phyloP scores from a whole-genome alignment of 2,113 vertebrate species.

The Myodes glareolus region DNA sequence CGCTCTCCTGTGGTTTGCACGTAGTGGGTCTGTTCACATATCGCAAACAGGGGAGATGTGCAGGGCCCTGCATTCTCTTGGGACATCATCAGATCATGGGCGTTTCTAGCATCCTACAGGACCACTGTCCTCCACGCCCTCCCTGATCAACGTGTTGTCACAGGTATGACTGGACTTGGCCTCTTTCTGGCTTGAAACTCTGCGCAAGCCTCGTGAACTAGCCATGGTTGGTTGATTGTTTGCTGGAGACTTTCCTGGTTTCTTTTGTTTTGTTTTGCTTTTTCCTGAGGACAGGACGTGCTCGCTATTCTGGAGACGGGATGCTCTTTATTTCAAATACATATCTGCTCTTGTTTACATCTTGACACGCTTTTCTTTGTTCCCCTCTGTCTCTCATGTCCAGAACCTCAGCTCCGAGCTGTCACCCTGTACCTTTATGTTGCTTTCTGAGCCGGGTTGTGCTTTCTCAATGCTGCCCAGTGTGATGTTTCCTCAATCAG shows the following conservation, averaged over 20 bases:
- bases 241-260: neutral
- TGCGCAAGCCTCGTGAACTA: neutral
- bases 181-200: neutral
- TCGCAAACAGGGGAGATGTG: neutral
- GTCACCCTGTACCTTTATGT: neutral
- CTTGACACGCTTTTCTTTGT: neutral
- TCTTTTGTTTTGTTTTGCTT: neutral
- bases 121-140: neutral
- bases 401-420: neutral
- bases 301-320: neutral
- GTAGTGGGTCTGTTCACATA: neutral
- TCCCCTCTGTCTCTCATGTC: neutral
- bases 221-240: neutral
- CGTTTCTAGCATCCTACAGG: neutral
- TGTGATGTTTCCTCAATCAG: neutral
- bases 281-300: neutral
- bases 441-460: neutral
- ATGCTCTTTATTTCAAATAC: neutral
- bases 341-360: neutral
- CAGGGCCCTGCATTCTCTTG: neutral
- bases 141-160: neutral
- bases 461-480: neutral
- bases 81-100: neutral
- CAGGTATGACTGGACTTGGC: neutral
- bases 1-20: too few species aligned